Evolutionary conservation across 2,113 vertebrate species (phyloP).

Genomic region (Paramisgurnus dabryanus): DNA sequence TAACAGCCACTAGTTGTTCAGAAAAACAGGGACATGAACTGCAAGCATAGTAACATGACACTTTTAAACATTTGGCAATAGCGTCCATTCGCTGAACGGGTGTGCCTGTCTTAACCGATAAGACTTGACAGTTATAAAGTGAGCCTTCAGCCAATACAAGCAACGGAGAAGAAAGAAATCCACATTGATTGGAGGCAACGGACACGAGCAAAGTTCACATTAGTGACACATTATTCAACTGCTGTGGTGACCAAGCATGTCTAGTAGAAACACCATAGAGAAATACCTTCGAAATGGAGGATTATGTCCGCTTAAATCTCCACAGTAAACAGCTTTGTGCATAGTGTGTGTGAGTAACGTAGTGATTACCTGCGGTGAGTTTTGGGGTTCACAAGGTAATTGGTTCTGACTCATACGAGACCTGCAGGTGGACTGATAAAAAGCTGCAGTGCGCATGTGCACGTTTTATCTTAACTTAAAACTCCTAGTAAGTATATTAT

Average conservation of each 20-base stretch:
- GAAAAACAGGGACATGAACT: neutral
- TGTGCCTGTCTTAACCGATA: slow-evolving; percentile 18
- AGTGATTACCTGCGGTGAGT: slow-evolving; percentile 18
- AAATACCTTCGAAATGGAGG: slow-evolving; percentile 14
- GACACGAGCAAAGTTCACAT: slow-evolving; percentile 41
- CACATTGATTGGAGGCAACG: slow-evolving; percentile 23
- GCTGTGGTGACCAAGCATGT: slow-evolving; percentile 29
- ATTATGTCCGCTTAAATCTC: slow-evolving; percentile 5
- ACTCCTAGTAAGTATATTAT: neutral
- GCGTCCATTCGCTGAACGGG: neutral
- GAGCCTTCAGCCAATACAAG: slow-evolving; percentile 2
- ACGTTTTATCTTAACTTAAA: neutral
- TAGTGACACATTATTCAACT: slow-evolving; percentile 38
- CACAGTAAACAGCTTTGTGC: slow-evolving; percentile 31
- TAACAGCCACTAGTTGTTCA: neutral
- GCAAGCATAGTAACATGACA: neutral
- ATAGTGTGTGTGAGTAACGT: slow-evolving; percentile 1
- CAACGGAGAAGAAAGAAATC: slow-evolving; percentile 17
- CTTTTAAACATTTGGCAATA: neutral
- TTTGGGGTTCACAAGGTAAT: slow-evolving; percentile 27
- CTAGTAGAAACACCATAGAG: neutral
- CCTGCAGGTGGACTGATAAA: slow-evolving; percentile 24
- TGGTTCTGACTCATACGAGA: slow-evolving; percentile 24
- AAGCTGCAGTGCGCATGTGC: slow-evolving; percentile 2
- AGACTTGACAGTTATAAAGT: slow-evolving; percentile 32